phyloP scores from a whole-genome alignment of 2,888 invertebrate genomes.

The Steinernema hermaphroditum region DNA sequence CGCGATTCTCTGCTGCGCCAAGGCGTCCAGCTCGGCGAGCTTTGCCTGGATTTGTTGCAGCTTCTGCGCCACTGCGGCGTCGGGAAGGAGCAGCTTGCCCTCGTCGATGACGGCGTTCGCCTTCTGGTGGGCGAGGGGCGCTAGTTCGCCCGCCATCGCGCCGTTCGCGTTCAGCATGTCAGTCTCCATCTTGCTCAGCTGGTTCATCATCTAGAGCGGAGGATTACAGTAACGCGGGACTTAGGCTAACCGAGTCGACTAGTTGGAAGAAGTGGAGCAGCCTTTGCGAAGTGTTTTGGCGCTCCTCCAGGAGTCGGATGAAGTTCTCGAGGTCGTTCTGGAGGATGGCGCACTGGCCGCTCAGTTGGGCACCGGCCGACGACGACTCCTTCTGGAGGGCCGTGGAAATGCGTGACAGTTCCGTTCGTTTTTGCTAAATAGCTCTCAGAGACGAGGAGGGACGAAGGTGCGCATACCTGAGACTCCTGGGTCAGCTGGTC shows the following conservation, averaged over 20 bases:
- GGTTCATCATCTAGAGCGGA: slow-evolving; percentile 50
- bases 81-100: slow-evolving; percentile 52
- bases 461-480: not conserved
- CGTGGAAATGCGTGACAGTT: not conserved
- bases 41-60: slow-evolving; percentile 47
- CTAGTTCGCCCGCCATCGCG: slow-evolving; percentile 62
- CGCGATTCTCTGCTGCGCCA: slow-evolving; percentile 52
- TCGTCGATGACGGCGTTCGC: slow-evolving; percentile 53
- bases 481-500: not conserved
- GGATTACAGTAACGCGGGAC: too few relatives aligned
- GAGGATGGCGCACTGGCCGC: slow-evolving; percentile 24
- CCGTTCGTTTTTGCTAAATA: slow-evolving; percentile 2
- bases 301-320: slow-evolving; percentile 49
- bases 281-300: slow-evolving; percentile 44
- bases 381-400: not conserved
- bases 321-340: slow-evolving; percentile 39
- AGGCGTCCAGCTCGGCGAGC: slow-evolving; percentile 49
- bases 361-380: not conserved
- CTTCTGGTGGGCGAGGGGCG: slow-evolving; percentile 59
- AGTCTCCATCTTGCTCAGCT: slow-evolving; percentile 57
- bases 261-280: slow-evolving; percentile 52
- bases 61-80: slow-evolving; percentile 40
- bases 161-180: slow-evolving; percentile 60
- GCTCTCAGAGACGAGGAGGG: not conserved
- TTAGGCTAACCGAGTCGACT: slow-evolving; percentile 48